Evolutionary conservation across 1,140 invertebrate species (phyloP), one percentile per base, ranked within the genome.

Genomic region (Caenorhabditis tropicalis): DNA sequence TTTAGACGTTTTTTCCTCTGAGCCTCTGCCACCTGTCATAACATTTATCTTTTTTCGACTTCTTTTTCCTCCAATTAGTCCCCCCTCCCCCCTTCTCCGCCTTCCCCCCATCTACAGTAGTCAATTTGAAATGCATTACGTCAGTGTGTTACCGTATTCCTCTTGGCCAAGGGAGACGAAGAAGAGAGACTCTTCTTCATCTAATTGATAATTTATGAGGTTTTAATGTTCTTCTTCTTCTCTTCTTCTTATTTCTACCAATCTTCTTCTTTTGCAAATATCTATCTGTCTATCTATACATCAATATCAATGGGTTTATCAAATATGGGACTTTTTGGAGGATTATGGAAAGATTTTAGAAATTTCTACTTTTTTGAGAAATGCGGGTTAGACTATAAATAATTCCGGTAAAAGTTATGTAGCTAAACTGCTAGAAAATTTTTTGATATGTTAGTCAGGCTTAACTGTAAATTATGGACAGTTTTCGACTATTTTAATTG

Each of bases 131-230:
- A 74, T 74, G 65, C 65, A 74, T 74, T 74, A 15, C 65, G 65
- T 74, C 60, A 70, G n/a, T 29, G n/a, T n/a, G n/a, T 51, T 51
- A 19, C 15, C 15, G 16, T 31, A 5, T 19, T 9, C 33, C 33
- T 65, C 58, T 36, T 4, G 7, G 0, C 43, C 36, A 43, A 24
- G 6, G n/a, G 24, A 5, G 6, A 6, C 1, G 12, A 16, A 2
- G 6, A 19, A 7, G 7, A 16, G 2, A 21, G 12, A 36, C 4
- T n/a, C 58, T 65, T 39, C 65, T 43, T n/a, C n/a, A 9, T 43
- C 65, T 74, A 74, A 74, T 74, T 74, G 65, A 74, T 74, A 74
- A 74, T 74, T 74, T 74, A 74, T 74, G 65, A 43, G 21, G 65
- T 74, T 74, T 74, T 74, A 74, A 74, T 74, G 65, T 74, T 74